These are phyloP conservation scores for Ametastegia equiseti DNA, from an alignment of 2,888 invertebrate genomes.

Conservation along the genomic window DNA sequence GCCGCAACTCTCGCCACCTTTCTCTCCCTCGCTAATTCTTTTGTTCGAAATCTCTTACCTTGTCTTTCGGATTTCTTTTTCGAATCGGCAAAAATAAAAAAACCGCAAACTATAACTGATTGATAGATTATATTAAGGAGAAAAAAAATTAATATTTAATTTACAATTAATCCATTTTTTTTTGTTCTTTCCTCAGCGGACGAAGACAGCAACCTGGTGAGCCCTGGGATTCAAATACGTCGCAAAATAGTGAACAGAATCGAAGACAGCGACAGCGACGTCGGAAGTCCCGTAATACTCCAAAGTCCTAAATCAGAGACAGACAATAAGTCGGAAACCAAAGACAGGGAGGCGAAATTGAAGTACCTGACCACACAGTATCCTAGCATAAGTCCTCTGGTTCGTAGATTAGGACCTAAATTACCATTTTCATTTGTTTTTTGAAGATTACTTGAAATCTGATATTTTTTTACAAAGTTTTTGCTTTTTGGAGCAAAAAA, in stretches of 20 bases:
- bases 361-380: conserved; percentile 82
- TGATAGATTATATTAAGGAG: background rate
- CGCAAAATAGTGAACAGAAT: conserved; percentile 69
- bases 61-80: too few relatives aligned
- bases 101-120: too few relatives aligned
- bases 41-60: too few relatives aligned
- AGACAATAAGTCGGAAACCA: conserved; percentile 58
- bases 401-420: conserved; percentile 74
- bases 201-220: conserved; percentile 69
- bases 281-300: conserved; percentile 59
- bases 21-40: too few relatives aligned
- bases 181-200: conserved; percentile 64
- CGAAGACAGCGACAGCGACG: conserved; percentile 72
- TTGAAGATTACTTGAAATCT: background rate
- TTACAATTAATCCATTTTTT: background rate
- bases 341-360: conserved; percentile 71
- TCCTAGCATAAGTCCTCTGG: conserved; percentile 80
- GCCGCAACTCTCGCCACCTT: too few relatives aligned
- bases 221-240: conserved; percentile 63
- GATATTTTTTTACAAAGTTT: too few relatives aligned
- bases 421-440: too few relatives aligned
- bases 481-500: too few relatives aligned
- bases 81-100: too few relatives aligned
- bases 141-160: background rate
- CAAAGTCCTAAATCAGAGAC: conserved; percentile 56